Conservation (phyloP, 2,113 vertebrate species). For the Antigone vipio region DNA sequence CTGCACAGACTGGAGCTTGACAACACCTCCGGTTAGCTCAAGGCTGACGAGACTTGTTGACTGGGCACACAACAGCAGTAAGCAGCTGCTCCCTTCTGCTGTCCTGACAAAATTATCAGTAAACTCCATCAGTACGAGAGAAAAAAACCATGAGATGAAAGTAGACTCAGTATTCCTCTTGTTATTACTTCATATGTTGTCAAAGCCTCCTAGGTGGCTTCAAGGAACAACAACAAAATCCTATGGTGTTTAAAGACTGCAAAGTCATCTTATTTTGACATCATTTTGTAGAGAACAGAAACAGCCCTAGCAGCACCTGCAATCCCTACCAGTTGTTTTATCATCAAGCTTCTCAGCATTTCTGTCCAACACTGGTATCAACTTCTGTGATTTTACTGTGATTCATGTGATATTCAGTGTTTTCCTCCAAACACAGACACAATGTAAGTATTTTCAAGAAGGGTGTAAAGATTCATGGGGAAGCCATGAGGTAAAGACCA, state of each 20-base stretch:
- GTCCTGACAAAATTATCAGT: background rate
- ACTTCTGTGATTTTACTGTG: background rate
- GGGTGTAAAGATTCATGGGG: background rate
- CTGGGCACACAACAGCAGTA: background rate
- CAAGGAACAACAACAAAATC: background rate
- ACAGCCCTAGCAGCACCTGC: background rate
- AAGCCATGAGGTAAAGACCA: background rate
- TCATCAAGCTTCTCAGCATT: background rate
- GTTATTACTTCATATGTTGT: background rate
- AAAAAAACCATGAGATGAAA: background rate
- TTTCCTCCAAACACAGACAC: background rate
- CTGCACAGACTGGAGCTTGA: background rate
- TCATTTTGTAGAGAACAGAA: background rate
- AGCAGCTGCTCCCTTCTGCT: background rate
- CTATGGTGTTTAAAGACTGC: background rate
- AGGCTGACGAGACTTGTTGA: background rate
- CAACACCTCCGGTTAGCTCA: background rate
- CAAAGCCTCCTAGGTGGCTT: background rate
- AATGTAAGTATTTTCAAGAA: background rate
- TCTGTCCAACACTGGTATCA: background rate
- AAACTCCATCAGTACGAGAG: background rate
- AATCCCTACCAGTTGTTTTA: accelerated
- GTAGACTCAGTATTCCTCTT: background rate
- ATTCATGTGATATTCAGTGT: background rate
- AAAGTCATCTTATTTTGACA: background rate